Evolutionary conservation across 2,888 invertebrate genomes (phyloP).

Genomic region (Lydus trimaculatus): DNA sequence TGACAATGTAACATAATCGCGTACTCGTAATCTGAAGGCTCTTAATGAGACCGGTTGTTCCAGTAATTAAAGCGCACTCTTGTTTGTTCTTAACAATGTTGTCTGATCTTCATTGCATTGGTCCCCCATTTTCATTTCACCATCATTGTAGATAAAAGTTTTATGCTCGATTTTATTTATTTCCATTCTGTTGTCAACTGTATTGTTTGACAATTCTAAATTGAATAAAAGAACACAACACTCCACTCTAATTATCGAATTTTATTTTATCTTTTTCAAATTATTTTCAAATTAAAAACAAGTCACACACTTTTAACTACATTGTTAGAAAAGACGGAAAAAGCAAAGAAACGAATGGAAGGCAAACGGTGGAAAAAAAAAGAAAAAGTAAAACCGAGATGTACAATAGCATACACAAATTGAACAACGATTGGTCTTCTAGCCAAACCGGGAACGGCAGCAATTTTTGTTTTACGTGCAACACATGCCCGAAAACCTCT

Average conservation of each 20-base stretch:
- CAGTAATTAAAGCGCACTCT: conserved; percentile 51
- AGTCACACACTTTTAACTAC: conserved; percentile 44
- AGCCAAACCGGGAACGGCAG: conserved; percentile 46
- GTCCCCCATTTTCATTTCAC: conserved; percentile 42
- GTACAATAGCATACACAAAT: conserved; percentile 12
- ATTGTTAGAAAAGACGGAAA: conserved; percentile 11
- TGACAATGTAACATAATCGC: conserved; percentile 49
- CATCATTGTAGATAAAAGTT: neutral
- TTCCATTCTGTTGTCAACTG: conserved; percentile 2
- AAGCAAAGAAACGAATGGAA: neutral
- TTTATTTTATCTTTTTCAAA: conserved; percentile 37
- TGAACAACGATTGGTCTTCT: conserved; percentile 22
- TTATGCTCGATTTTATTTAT: neutral
- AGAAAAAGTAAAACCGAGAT: conserved; percentile 41
- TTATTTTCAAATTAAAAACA: conserved; percentile 45
- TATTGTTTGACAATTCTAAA: neutral
- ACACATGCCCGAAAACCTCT: conserved; percentile 42
- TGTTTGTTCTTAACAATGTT: conserved; percentile 50
- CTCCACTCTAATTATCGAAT: neutral
- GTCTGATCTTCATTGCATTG: conserved; percentile 51
- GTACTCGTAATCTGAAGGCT: conserved; percentile 50
- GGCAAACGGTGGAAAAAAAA: conserved; percentile 30
- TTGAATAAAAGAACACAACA: neutral
- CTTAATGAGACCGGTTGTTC: conserved; percentile 53
- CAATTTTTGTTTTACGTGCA: conserved; percentile 52